Evolutionary conservation across 2,113 vertebrate genomes (phyloP), one percentile per base, ranked within the genome.

Genomic region (Syngnathus scovelli): DNA sequence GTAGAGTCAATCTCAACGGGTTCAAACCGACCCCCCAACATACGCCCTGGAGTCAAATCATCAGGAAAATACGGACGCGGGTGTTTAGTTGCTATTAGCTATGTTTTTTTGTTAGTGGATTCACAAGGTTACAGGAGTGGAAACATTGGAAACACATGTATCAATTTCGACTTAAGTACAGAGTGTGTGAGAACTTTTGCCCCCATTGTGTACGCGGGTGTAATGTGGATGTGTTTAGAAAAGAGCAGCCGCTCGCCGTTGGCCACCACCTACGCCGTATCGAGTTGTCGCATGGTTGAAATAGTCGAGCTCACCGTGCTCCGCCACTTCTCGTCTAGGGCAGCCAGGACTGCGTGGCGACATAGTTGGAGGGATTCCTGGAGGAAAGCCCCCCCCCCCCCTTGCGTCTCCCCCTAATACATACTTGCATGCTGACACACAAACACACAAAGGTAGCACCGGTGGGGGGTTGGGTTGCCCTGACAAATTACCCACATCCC

Each of bases 401-500:
- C 60, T 33, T 11, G 7, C 9, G 3, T 4, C 9, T n/a, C 38
- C 61, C 21, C 21, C 39, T 67, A 74, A 72, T 74, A 85, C 72
- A 79, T 82, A 61, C 83, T 67, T 82, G 76, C 72, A 63, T 71
- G 71, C 78, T 83, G 77, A 82, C 77, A 82, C 73, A 75, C 76
- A 27, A 48, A 36, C 68, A 79, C 70, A 70, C 64, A 44, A 56
- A 70, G 64, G 56, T 67, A 80, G 56, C 69, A 79, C 71, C 73
- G 62, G 67, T 62, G 64, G 76, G 78, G 79, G 85, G 79, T 79
- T 75, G 72, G 79, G 80, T 77, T 70, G 71, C 74, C 75, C 83
- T 85, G 77, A 89, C 83, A 89, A 90, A 90, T 91, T 85, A 87
- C 85, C 80, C 72, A 78, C 87, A 87, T 87, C 82, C 73, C 65